Base-by-base conservation (phyloP, 2,888 invertebrate species). In the Hipparchia sbordonii region DNA sequence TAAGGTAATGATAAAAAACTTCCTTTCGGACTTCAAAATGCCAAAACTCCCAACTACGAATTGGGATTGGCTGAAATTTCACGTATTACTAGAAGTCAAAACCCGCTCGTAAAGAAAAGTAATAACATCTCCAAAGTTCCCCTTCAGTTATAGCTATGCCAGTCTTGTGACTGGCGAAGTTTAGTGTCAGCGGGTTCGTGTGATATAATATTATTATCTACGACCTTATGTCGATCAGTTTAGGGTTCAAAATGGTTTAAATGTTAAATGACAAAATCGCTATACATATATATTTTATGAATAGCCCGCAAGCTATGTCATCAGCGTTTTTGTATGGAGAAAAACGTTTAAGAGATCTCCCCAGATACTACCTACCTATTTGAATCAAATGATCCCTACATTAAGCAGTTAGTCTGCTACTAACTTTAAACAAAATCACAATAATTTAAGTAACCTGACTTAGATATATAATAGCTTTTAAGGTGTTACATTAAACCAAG, bases 321-420 rank as follows among this genome's bases (percentile, higher is more conserved):
- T 70, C 70, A 63, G 52, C 46, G 65, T 65, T 63, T 70, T 65
- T 65, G 70, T 13, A 45, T 70, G 56, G n/a, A 57, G 63, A 63
- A 62, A 69, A 62, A 13, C n/a, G 46, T 70, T 54, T 52, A 10
- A 45, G 46, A 39, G 8, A 56, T 56, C 54, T 67, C 2, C 54
- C 7, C 54, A 45, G 52, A 56, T 39, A 45, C 8, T 45, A 39
- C 56, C 2, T 39, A 39, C 39, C 39, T 4, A 39, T 5, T 54
- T 66, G 12, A 12, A 33, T 56, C n/a, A 56, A 67, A 39, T 2
- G n/a, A 45, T 12, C n/a, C 54, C 46, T 48, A 51, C 13, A 56
- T 7, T 39, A 51, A 51, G 23, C 23, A 23, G 23, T n/a, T n/a
- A 59, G 9, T 23, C 23, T 6, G n/a, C n/a, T n/a, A 3, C 13